Conservation (phyloP, 2,113 vertebrate genomes). For the Erpornis zantholeuca region DNA sequence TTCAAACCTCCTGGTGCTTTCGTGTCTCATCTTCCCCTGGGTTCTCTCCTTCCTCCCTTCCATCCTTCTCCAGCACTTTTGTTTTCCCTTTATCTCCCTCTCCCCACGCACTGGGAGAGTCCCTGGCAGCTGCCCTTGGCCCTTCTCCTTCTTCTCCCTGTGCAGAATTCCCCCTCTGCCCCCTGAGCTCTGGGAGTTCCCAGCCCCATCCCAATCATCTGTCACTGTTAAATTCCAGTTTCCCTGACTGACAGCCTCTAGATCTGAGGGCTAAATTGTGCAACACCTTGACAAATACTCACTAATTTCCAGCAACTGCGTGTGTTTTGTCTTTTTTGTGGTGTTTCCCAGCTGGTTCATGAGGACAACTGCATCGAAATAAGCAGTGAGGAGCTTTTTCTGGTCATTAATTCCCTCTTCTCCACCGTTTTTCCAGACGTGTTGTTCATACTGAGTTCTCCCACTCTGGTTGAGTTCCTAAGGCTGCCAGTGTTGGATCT, state of each 20-base stretch:
- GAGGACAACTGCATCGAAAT: background rate
- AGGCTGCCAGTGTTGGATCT: background rate
- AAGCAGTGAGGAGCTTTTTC: background rate
- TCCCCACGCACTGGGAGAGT: background rate
- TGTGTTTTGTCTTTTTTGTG: background rate
- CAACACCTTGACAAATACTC: background rate
- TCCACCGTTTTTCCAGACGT: rapidly evolving
- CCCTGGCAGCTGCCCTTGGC: background rate
- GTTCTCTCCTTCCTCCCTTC: background rate
- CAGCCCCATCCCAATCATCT: background rate
- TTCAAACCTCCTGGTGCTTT: background rate
- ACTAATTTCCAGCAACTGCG: background rate
- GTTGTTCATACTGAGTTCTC: background rate
- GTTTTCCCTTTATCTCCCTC: background rate
- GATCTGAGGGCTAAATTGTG: background rate
- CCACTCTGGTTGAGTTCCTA: background rate
- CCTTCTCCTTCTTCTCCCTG: background rate
- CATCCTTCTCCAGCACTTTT: background rate
- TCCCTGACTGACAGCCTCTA: background rate
- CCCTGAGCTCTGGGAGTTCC: background rate
- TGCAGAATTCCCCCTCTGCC: background rate
- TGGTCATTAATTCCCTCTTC: rapidly evolving
- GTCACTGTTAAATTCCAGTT: background rate
- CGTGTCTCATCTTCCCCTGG: background rate
- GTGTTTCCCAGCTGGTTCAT: background rate